Base-by-base conservation (phyloP, 2,113 vertebrate species). In the Paracanthobrama guichenoti region DNA sequence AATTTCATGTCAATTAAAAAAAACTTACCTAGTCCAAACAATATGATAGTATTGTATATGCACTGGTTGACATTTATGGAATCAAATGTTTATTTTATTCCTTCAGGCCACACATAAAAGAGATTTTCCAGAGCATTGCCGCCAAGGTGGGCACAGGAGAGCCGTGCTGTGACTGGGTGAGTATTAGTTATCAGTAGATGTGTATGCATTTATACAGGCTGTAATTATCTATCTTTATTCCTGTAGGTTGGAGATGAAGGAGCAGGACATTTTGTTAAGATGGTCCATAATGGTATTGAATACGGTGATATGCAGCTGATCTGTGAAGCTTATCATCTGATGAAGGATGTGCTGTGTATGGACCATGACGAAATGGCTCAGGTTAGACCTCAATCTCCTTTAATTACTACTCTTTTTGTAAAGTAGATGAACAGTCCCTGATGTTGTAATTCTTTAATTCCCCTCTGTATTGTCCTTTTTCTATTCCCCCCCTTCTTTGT, bases 251-350 rank as follows among this genome's bases (percentile, higher is more conserved):
- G 98, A 24, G 97, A 98, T 0, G 97, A 99, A 87, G 98, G 98
- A 0, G 95, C 98, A 0, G 98, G 98, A 0, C 98, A 99, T 90
- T 99, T 98, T 69, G 98, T 99, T 86, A 99, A 99, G 95, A 99
- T 99, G 98, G 98, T 99, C 62, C 98, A 99, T 89, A 99, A 99
- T 0, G 98, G 98, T n/a, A 99, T 99, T 0, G 98, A 99, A 88
- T 99, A 99, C 0, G 98, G 98, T 0, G 98, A 99, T 92, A 99
- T 99, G 98, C 98, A 99, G 95, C 93, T 99, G 67, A 98, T 99
- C 90, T 98, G 97, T 24, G 98, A 99, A 91, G 98, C 98, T 4
- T 99, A 99, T 88, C 98, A 99, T 88, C 91, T 99, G 87, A 98
- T 99, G 98, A 98, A 96, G n/a, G 97, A 99, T 0, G 90, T 98